These are phyloP conservation scores for Bubalus kerabau DNA, from an alignment of 2,113 vertebrate genomes.

Conservation along the genomic window DNA sequence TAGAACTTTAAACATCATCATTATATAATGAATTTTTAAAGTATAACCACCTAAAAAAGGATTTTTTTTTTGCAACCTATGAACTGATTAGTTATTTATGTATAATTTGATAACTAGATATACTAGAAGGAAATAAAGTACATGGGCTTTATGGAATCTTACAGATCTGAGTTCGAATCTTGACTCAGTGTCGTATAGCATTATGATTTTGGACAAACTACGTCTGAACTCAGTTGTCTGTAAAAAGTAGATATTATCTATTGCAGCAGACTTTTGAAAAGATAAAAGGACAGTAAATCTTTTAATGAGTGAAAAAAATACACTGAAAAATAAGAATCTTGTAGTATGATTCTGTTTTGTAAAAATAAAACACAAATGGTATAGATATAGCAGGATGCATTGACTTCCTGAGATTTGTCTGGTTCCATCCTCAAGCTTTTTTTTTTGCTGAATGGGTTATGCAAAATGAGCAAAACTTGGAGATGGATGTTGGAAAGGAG, in stretches of 20 bases:
- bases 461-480: background rate
- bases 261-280: background rate
- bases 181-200: background rate
- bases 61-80: background rate
- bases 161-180: slow-evolving; percentile 8
- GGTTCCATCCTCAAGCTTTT: background rate
- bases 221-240: slow-evolving; percentile 9
- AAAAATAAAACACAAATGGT: background rate
- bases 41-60: background rate
- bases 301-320: slow-evolving; percentile 4
- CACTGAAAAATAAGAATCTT: slow-evolving; percentile 14
- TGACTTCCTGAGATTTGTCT: slow-evolving; percentile 20
- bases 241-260: background rate
- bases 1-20: slow-evolving; percentile 48
- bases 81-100: slow-evolving; percentile 8
- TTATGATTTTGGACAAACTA: slow-evolving; percentile 19
- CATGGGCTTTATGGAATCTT: background rate
- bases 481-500: background rate
- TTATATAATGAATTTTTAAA: slow-evolving; percentile 45
- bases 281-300: slow-evolving; percentile 4
- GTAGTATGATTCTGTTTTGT: background rate
- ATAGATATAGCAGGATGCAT: background rate
- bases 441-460: background rate
- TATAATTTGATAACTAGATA: background rate
- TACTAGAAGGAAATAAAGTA: background rate